Evolutionary conservation across 1,140 invertebrate genomes (phyloP), one percentile per base, ranked within the genome.

Genomic region (Cryptotermes secundus): DNA sequence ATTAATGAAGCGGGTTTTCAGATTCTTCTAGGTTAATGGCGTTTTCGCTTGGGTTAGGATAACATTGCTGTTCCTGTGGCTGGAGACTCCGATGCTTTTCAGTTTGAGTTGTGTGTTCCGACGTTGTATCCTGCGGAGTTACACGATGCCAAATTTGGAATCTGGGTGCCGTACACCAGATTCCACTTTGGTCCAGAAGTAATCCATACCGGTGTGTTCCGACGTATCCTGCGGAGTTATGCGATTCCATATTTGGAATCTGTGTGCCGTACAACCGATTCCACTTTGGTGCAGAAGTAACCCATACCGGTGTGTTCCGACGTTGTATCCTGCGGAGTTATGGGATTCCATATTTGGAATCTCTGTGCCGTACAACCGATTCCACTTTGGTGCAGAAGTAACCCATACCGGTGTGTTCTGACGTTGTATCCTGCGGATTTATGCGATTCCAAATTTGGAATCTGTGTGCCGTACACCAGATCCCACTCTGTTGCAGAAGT

Each of bases 1-100:
- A 72, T 72, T 72, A 72, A 72, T n/a, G 59, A 72, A 72, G 26
- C 9, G 26, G 59, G 59, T 72, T 72, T 72, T 72, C n/a, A 72
- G 59, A 3, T 72, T 72, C 59, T 6, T 72, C 31, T 3, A n/a
- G 59, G n/a, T 72, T n/a, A 72, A 31, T 72, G 59, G 59, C 26
- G 59, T 72, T 72, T 72, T 3, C 26, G 7, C 53, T 9, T 7
- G 26, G 53, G 53, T 59, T 59, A 59, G 24, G 24, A 59, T 59
- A 59, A 10, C 16, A 59, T n/a, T 59, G 16, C 22, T 22, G 12
- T 59, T 59, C 7, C 53, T 31, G 7, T 1, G 59, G 7, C 7
- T 26, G n/a, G 26, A 72, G 26, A 14, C 26, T 72, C 19, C 31
- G 6, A 31, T 31, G 3, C 0, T 72, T 65, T 10, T 72, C n/a